A percentile compares a stretch with the other conserved stretches of the same genome.
Evolutionary conservation across 2,113 vertebrate genomes (phyloP).

Genomic region (Corynorhinus townsendii): DNA sequence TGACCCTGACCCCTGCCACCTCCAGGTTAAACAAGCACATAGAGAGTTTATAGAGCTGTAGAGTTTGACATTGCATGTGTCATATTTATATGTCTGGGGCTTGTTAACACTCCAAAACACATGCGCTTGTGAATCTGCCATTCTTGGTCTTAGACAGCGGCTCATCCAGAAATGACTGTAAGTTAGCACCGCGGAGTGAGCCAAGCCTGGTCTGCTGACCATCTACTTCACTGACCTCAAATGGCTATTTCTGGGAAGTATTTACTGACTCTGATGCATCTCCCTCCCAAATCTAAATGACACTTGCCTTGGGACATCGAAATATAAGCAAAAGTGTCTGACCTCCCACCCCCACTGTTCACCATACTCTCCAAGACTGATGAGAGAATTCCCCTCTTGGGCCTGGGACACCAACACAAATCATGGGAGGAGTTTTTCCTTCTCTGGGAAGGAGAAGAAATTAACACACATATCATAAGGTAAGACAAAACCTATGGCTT

Average conservation of each 20-base stretch:
- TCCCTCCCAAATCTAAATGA: not conserved
- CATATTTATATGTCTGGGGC: too few relatives aligned
- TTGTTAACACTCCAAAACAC: not conserved
- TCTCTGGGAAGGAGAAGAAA: not conserved
- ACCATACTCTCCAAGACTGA: not conserved
- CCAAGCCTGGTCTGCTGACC: not conserved
- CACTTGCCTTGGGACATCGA: not conserved
- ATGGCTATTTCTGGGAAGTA: not conserved
- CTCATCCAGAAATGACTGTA: not conserved
- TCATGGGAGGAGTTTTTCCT: not conserved
- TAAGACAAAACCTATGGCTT: not conserved
- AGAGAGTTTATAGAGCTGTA: rapidly evolving
- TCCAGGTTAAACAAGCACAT: not conserved
- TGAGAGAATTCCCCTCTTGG: not conserved
- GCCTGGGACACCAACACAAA: not conserved
- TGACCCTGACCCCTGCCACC: not conserved
- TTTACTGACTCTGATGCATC: not conserved
- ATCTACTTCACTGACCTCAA: not conserved
- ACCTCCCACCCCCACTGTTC: not conserved
- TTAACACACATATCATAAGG: not conserved
- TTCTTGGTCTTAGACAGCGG: not conserved
- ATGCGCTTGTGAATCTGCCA: not conserved
- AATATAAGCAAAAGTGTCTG: not conserved
- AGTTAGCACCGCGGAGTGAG: not conserved
- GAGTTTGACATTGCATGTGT: rapidly evolving